A percentile compares a stretch with the other conserved stretches of the same genome.
Evolutionary conservation across 37 sponge, comb jelly and placozoan species (phyloP).

Genomic region (Cliona cf. orientalis): DNA sequence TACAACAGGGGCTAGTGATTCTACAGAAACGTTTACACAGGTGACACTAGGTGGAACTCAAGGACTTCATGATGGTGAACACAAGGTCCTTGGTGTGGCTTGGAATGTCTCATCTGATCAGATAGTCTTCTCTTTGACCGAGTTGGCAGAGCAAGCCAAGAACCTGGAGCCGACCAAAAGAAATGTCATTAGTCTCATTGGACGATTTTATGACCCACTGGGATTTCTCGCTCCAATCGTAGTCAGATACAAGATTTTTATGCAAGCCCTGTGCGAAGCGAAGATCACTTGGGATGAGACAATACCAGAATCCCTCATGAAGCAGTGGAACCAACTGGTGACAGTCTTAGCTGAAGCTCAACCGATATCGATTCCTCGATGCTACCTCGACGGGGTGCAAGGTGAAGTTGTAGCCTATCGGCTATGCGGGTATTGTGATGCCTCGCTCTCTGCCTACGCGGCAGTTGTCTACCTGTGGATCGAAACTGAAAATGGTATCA

Average conservation of each 20-base stretch:
- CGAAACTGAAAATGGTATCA: background rate
- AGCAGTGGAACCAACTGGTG: slow-evolving; percentile 7
- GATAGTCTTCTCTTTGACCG: slow-evolving; percentile 9
- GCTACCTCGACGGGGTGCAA: slow-evolving; percentile 9
- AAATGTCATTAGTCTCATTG: slow-evolving; percentile 16
- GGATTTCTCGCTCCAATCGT: slow-evolving; percentile 44
- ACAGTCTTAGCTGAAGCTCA: slow-evolving; percentile 7
- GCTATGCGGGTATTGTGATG: slow-evolving; percentile 41
- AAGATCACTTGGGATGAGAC: slow-evolving; percentile 22
- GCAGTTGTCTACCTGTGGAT: slow-evolving; percentile 31
- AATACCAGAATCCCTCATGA: slow-evolving; percentile 1
- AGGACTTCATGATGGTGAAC: background rate
- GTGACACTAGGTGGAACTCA: slow-evolving; percentile 1
- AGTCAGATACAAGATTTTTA: slow-evolving; percentile 27
- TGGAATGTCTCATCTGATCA: slow-evolving; percentile 26
- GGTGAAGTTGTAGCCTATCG: slow-evolving; percentile 12
- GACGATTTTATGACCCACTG: slow-evolving; percentile 36
- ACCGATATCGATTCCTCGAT: slow-evolving; percentile 18
- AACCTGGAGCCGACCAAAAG: slow-evolving; percentile 46
- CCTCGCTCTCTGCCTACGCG: slow-evolving; percentile 35
- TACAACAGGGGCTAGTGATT: background rate
- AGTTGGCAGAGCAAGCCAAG: background rate
- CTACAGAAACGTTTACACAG: slow-evolving; percentile 12
- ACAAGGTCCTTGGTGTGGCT: slow-evolving; percentile 26
- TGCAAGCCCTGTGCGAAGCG: slow-evolving; percentile 23